Evolutionary conservation across 2,797 vertebrate genomes (phyloP).

Genomic region (Pseudopleuronectes americanus): DNA sequence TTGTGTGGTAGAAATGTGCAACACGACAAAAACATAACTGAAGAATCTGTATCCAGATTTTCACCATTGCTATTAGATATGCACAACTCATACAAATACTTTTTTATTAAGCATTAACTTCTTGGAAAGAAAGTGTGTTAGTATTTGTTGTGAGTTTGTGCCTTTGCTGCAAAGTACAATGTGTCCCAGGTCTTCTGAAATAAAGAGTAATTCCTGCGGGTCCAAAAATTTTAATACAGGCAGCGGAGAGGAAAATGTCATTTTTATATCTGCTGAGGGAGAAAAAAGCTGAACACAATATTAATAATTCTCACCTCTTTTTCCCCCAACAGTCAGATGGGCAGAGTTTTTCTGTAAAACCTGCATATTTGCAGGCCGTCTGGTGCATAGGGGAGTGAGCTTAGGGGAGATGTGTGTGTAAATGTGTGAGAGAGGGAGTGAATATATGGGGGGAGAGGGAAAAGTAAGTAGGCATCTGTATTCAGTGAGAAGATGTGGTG

Average conservation of each 20-base stretch:
- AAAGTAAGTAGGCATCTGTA: slow-evolving; percentile 19
- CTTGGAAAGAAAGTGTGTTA: slow-evolving; percentile 16
- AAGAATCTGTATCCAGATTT: slow-evolving; percentile 5
- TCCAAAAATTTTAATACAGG: slow-evolving; percentile 47
- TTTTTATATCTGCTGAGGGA: slow-evolving; percentile 80
- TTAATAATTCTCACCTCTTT: slow-evolving; percentile 78
- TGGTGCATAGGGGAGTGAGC: slow-evolving; percentile 72
- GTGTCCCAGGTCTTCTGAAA: slow-evolving; percentile 46
- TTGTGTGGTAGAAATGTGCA: neutral
- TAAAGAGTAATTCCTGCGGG: slow-evolving; percentile 42
- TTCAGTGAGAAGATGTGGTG: slow-evolving; percentile 19
- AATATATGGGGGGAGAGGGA: slow-evolving; percentile 7
- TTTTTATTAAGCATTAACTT: slow-evolving; percentile 25
- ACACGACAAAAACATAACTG: slow-evolving; percentile 10
- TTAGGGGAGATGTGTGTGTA: slow-evolving; percentile 62
- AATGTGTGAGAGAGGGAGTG: slow-evolving; percentile 28
- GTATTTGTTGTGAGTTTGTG: slow-evolving; percentile 37
- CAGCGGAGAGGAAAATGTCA: slow-evolving; percentile 64
- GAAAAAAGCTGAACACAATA: slow-evolving; percentile 72
- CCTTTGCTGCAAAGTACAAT: slow-evolving; percentile 23
- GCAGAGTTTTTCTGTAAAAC: slow-evolving; percentile 78
- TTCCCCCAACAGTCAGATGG: slow-evolving; percentile 60
- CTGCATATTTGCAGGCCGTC: slow-evolving; percentile 80
- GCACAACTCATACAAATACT: slow-evolving; percentile 1
- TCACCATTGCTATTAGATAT: slow-evolving; percentile 11